These are phyloP conservation scores for Spinus olivaceus DNA, from an alignment of 2,797 vertebrate species.

Conservation along the genomic window DNA sequence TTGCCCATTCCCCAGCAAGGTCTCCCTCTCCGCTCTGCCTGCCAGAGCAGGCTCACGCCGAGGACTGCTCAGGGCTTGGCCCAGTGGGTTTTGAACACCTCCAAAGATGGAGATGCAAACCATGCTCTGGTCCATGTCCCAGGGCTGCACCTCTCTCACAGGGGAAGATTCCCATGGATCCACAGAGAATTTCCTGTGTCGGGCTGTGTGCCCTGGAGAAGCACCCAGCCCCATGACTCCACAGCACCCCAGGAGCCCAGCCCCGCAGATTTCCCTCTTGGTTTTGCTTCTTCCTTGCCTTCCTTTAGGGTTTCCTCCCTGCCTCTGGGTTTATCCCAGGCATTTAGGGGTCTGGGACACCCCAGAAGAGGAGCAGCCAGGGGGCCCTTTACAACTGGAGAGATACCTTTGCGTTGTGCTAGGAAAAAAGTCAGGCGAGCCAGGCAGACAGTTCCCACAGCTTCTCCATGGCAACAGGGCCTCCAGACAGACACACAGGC, in stretches of 20 bases:
- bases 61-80: background rate
- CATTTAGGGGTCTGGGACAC: background rate
- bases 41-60: background rate
- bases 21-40: background rate
- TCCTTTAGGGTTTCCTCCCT: background rate
- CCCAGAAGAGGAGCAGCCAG: background rate
- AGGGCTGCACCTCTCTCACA: background rate
- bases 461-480: constrained; percentile 67
- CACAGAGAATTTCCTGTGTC: background rate
- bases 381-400: background rate
- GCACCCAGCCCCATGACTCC: accelerated
- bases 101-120: background rate
- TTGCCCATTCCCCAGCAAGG: background rate
- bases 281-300: background rate
- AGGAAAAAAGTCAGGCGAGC: background rate
- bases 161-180: background rate
- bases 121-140: accelerated
- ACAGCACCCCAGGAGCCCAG: background rate
- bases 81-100: background rate
- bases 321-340: background rate
- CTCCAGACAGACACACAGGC: background rate
- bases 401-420: background rate
- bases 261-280: background rate
- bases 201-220: background rate
- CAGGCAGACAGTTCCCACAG: constrained; percentile 35